Base-by-base conservation (phyloP, 35 echinoderm and acorn worm species). In the Antedon bifida region DNA sequence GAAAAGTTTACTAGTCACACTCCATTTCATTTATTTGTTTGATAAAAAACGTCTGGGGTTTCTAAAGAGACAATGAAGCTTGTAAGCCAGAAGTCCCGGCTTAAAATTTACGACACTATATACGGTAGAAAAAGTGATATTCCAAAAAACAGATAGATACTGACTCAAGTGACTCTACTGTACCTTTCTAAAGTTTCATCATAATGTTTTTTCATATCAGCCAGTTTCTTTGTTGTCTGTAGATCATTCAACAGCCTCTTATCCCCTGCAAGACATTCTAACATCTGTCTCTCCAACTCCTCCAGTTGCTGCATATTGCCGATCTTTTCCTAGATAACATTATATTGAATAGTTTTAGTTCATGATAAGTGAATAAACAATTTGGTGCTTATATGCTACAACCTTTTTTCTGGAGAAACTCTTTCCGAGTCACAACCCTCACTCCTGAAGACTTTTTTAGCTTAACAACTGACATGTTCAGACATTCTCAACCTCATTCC, bases 101-200 rank as follows among this genome's bases (percentile, higher is more conserved):
- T n/a, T n/a, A n/a, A n/a, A n/a, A n/a, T n/a, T n/a, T n/a, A n/a
- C n/a, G n/a, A n/a, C n/a, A n/a, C n/a, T n/a, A n/a, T n/a, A n/a
- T n/a, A n/a, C n/a, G n/a, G n/a, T n/a, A n/a, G n/a, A n/a, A n/a
- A n/a, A n/a, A n/a, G n/a, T n/a, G n/a, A n/a, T n/a, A n/a, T n/a
- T n/a, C n/a, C n/a, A n/a, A n/a, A n/a, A n/a, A n/a, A n/a, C n/a
- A n/a, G n/a, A n/a, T n/a, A n/a, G n/a, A n/a, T n/a, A n/a, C n/a
- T n/a, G n/a, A n/a, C n/a, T n/a, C n/a, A n/a, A n/a, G n/a, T n/a
- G n/a, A n/a, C n/a, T n/a, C n/a, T n/a, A n/a, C n/a, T n/a, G n/a
- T n/a, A n/a, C n/a, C 94, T 92, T 84, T 97, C 94, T 30, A 97
- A 42, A 4, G 94, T 97, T 75, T 97, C 94, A 97, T 97, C 90